Percentiles rank a stretch among this genome's conserved stretches.
Evolutionary conservation across 1,140 invertebrate genomes (phyloP).

Genomic region (Doryteuthis pealeii): DNA sequence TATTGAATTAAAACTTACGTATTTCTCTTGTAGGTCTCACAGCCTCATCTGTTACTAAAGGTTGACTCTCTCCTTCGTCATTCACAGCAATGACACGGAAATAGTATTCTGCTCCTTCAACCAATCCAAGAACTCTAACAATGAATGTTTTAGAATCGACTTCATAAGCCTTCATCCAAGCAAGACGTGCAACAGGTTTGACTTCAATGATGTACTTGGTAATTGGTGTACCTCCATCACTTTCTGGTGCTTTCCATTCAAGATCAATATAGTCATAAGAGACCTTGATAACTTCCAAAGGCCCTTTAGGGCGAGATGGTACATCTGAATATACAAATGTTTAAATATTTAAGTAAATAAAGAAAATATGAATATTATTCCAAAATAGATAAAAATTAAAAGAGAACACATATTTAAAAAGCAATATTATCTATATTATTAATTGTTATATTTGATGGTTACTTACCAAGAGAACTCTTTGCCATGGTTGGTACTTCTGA

Average conservation of each 20-base stretch:
- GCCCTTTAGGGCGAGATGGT: conserved; percentile 34
- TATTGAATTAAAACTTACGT: conserved; percentile 61
- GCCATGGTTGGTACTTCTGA: conserved; percentile 79
- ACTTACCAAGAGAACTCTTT: conserved; percentile 93
- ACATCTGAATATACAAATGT: conserved; percentile 22
- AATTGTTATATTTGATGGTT: too few relatives aligned
- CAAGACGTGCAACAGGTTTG: conserved; percentile 66
- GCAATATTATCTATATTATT: too few relatives aligned
- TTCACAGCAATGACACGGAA: conserved; percentile 73
- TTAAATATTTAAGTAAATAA: too few relatives aligned
- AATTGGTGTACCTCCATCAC: conserved; percentile 50
- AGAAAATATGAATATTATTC: too few relatives aligned
- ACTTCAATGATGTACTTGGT: conserved; percentile 53
- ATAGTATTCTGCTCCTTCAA: conserved; percentile 38
- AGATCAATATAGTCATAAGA: conserved; percentile 37
- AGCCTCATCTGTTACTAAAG: conserved; percentile 83
- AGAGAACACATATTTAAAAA: too few relatives aligned
- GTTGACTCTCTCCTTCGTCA: conserved; percentile 86
- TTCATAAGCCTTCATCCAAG: conserved; percentile 83
- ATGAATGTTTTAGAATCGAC: conserved; percentile 60
- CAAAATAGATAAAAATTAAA: too few relatives aligned
- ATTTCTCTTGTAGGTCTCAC: conserved; percentile 92
- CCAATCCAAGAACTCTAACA: conserved; percentile 33
- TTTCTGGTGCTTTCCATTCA: conserved; percentile 48
- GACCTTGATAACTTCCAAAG: conserved; percentile 34